Conservation (phyloP, 2,113 vertebrate genomes). For the Dromiciops gliroides region DNA sequence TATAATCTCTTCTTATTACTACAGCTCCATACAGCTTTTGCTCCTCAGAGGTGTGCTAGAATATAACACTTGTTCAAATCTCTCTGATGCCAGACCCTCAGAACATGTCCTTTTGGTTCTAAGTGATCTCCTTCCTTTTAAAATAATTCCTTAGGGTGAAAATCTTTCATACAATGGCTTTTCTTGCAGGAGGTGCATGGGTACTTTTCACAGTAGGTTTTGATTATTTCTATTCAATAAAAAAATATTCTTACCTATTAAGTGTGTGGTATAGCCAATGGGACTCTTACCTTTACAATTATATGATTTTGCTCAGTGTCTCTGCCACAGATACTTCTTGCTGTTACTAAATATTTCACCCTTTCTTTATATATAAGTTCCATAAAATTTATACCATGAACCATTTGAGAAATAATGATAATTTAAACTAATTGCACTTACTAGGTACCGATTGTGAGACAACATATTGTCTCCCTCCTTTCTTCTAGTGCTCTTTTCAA, state of each 20-base stretch:
- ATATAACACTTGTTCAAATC: not conserved
- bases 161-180: not conserved
- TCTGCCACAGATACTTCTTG: not conserved
- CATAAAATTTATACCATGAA: not conserved
- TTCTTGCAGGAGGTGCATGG: not conserved
- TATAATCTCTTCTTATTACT: not conserved
- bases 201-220: not conserved
- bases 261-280: not conserved
- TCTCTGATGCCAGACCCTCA: not conserved
- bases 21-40: not conserved
- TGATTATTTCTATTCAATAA: not conserved
- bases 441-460: not conserved
- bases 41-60: not conserved
- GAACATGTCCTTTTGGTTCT: not conserved
- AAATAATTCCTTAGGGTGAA: not conserved
- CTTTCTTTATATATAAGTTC: not conserved
- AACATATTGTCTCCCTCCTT: not conserved
- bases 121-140: not conserved
- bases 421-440: not conserved
- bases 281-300: not conserved
- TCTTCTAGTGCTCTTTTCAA: not conserved
- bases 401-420: not conserved
- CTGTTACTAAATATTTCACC: not conserved
- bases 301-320: not conserved
- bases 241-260: not conserved